Conservation (phyloP, 2,888 invertebrate genomes). For the Euzetes globulus region DNA sequence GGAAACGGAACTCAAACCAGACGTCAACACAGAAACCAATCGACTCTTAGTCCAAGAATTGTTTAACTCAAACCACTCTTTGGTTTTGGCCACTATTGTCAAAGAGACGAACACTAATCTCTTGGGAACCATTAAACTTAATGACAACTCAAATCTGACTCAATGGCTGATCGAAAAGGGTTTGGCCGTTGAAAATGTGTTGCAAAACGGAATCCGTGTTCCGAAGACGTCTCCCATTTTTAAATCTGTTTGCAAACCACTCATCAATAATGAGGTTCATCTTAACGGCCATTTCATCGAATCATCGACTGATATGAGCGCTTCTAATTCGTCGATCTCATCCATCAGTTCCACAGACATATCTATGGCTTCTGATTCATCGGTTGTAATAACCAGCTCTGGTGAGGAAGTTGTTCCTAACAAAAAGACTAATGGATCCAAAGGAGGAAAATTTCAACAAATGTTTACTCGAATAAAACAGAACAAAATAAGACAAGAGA, state of each 20-base stretch:
- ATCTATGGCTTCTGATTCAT: neutral
- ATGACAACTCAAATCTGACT: neutral
- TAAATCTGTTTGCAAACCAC: neutral
- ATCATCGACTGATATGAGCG: neutral
- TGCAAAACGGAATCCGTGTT: neutral
- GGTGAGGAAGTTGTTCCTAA: too few relatives aligned
- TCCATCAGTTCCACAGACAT: constrained; percentile 1
- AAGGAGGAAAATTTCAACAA: too few relatives aligned
- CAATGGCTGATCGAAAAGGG: neutral
- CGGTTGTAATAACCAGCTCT: neutral
- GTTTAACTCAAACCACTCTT: neutral
- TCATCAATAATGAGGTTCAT: neutral
- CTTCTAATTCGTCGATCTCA: neutral
- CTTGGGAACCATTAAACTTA: neutral
- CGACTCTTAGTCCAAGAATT: neutral
- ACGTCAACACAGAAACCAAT: neutral
- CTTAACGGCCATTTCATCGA: too few relatives aligned
- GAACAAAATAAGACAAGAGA: too few relatives aligned
- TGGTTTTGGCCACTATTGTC: neutral
- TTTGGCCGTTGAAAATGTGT: neutral
- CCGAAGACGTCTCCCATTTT: neutral
- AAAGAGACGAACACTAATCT: neutral
- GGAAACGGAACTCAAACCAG: neutral
- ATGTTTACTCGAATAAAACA: too few relatives aligned
- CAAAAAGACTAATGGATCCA: too few relatives aligned